Evolutionary conservation across 2,888 invertebrate species (phyloP), one percentile per base, ranked within the genome.

Genomic region (Polyploca ridens): DNA sequence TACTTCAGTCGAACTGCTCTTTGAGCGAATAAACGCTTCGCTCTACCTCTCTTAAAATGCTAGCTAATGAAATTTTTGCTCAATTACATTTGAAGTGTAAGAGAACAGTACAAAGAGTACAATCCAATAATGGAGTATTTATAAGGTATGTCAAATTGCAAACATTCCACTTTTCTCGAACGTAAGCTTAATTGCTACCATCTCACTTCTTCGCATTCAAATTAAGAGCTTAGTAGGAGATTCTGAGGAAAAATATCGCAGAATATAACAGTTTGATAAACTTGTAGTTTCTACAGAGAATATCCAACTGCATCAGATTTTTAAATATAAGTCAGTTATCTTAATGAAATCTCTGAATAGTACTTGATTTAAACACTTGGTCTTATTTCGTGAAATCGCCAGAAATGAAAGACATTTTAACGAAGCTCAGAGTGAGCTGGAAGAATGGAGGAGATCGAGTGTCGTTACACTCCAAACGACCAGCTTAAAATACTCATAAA

Each of bases 381-480:
- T 38, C 16, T 60, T 33, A 58, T 33, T 33, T 41, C 38, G 16
- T 41, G 19, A 61, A 11, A 41, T 19, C 6, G 5, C 19, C 27
- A 19, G 61, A 19, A 61, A 44, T 44, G 41, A 41, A 13, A 11
- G 16, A 61, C 41, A 61, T 61, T 61, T 61, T 27, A 61, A 41
- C 38, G 27, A 33, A 41, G 16, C 19, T 19, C 13, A 6, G 41
- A 61, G 19, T 19, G 13, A 44, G 5, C 44, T 16, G 35, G 10
- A 38, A 33, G 60, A 41, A 38, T 38, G 3, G 41, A 8, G 63
- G 63, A 69, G 69, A 73, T 75, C 63, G 67, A 72, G 69, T 64
- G 69, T 74, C 75, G 68, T 72, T 72, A 67, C 66, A 65, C 64
- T 59, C 68, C 66, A 70, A 76, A 73, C 64, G 69, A 66, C 68